Evolutionary conservation across 2,888 invertebrate species (phyloP), one percentile per base, ranked within the genome.

Genomic region (Lottia scabra): DNA sequence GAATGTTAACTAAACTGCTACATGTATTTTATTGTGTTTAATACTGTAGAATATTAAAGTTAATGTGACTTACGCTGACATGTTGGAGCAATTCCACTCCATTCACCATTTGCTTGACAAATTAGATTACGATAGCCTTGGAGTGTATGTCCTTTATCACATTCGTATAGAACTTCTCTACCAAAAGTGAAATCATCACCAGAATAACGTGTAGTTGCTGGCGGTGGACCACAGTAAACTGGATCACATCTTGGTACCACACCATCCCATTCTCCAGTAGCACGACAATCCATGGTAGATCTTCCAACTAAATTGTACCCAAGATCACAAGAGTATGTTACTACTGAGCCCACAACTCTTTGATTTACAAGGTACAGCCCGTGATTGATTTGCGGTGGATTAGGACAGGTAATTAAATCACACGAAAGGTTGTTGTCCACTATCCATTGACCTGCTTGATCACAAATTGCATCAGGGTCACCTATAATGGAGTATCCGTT

Each of bases 51-150:
- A 6, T 38, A 8, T 10, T 38, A 38, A 8, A 38, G 10, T 38
- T 1, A 38, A 38, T 10, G 5, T 23, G 19, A 56, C 56, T 56
- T 56, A 56, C 76, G 74, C 3, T 74, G 67, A 73, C 88, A 88
- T n/a, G 75, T 75, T 15, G 89, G 88, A 1, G 73, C 75, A 1
- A 67, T 65, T 0, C 76, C 81, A 63, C 79, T 81, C 87, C 87
- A 88, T 2, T 75, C 78, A n/a, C 86, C 87, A 67, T 88, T 82
- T 4, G 83, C 84, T 65, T 84, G 85, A 77, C 90, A 91, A 15
- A 93, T 93, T 68, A 97, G 91, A 85, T 95, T 95, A 85, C 94
- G 93, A 0, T 95, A 91, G 0, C 98, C 98, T 0, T 96, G 95
- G 73, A 97, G 93, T 23, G 23, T 23, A 87, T 94, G 94, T 0